Evolutionary conservation across 1,140 invertebrate genomes (phyloP), one percentile per base, ranked within the genome.

Genomic region (Caenorhabditis tropicalis): DNA sequence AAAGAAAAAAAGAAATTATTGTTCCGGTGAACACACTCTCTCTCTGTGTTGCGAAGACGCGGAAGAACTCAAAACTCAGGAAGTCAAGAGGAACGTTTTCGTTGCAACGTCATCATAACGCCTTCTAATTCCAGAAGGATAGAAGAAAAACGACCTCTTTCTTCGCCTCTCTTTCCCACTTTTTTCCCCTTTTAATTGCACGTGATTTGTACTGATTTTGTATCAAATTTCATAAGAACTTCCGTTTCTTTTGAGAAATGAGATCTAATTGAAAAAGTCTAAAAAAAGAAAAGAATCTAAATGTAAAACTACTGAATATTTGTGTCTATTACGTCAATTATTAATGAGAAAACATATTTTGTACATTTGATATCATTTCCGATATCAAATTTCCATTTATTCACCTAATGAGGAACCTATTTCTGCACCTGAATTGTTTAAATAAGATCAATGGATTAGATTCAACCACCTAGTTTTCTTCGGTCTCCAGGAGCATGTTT

Each of bases 111-210:
- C 65, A 74, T 74, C 58, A 65, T 33, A 65, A 65, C 31, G 29
- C 31, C 15, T 36, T 65, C 65, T 74, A 74, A 74, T 74, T 74
- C 65, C 65, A 74, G 65, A 43, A 43, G 27, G 5, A 24, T 29
- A 5, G 53, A n/a, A n/a, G 60, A 74, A 74, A 74, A 36, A 74
- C 36, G 65, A 74, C 65, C 65, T 74, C 36, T 10, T 74, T 58
- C 21, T n/a, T n/a, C n/a, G n/a, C n/a, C 53, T 27, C n/a, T 58
- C 19, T 51, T n/a, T 33, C 53, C 6, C 27, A 33, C 15, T 24
- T 65, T 65, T 65, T 36, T 33, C 19, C 12, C 19, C 31, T 74
- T 74, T 65, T 65, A 5, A 2, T 33, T 56, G 53, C 53, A 56
- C 53, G 53, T 33, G 29, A 15, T 21, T 19, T 65, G 58, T 36